Conservation (phyloP, 2,888 invertebrate species). For the Temnothorax ravouxi region DNA sequence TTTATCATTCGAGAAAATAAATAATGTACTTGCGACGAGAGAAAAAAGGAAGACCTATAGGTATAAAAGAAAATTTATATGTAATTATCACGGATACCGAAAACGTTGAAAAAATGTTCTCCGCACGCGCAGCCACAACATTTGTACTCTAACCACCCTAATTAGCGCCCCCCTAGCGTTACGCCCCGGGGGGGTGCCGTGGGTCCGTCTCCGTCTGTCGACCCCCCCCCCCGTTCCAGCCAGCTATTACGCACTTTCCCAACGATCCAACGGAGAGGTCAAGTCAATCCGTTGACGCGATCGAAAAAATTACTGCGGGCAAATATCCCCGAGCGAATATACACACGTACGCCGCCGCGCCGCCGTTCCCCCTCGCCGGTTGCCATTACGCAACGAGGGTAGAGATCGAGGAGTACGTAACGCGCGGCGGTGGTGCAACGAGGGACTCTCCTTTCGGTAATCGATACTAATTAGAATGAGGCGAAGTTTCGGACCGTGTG, state of each 20-base stretch:
- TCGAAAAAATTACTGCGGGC: constrained; percentile 53
- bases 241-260: constrained; percentile 3
- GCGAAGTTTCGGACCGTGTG: constrained; percentile 67
- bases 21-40: not conserved
- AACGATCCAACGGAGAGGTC: constrained; percentile 49
- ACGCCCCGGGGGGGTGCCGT: constrained; percentile 10
- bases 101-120: not conserved
- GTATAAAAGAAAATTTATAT: not conserved
- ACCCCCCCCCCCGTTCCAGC: not conserved
- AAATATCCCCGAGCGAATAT: constrained; percentile 42
- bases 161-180: constrained; percentile 38
- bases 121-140: not conserved
- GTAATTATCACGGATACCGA: not conserved
- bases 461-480: constrained; percentile 76
- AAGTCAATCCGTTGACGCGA: constrained; percentile 56
- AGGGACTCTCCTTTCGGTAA: constrained; percentile 64
- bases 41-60: not conserved
- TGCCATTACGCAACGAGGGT: constrained; percentile 28
- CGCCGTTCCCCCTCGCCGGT: constrained; percentile 9
- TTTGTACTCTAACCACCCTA: constrained; percentile 26
- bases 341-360: constrained; percentile 11
- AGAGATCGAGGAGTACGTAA: constrained; percentile 19
- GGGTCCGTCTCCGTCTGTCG: constrained; percentile 11
- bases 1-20: not conserved
- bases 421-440: constrained; percentile 20